Base-by-base conservation (phyloP, 2,113 vertebrate species). In the Trichomycterus rosablanca region DNA sequence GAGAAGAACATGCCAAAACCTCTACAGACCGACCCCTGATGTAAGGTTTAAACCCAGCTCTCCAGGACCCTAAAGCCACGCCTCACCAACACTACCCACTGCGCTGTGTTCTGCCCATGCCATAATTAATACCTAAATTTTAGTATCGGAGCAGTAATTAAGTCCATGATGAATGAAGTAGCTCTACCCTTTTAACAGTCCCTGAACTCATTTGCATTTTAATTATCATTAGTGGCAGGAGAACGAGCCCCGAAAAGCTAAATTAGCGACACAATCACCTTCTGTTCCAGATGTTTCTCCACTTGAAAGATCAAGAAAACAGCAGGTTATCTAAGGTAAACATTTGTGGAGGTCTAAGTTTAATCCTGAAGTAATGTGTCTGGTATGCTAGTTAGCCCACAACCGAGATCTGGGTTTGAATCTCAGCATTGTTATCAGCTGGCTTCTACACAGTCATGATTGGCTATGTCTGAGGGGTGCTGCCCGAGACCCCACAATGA, bases 131-230 rank as follows among this genome's bases (percentile, higher is more conserved):
- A 91, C 89, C 81, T 72, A 85, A 86, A 82, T 86, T 90, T 84
- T 84, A 87, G 81, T 88, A 84, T 88, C 90, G 87, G 87, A 91
- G 88, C 89, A 92, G 90, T 93, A 93, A 93, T 95, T 94, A 93
- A 92, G 80, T 82, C 86, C 81, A 81, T 90, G 76, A 94, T 90
- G 89, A 92, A 89, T 86, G 76, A 74, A 85, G 83, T 84, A 84
- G 82, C 80, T 69, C 79, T 74, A 81, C 75, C 84, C 80, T 84
- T 84, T 68, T 39, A 35, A 66, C 52, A 42, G 58, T 81, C 90
- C 89, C 89, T 66, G 65, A 84, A 85, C 90, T 92, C 79, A 95
- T 97, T 96, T 95, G 90, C 92, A 96, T 95, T 88, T 92, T 95
- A 94, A 96, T 95, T 93, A 93, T 93, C 89, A 92, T 86, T 77